Base-by-base conservation (phyloP, 2,888 invertebrate genomes). In the Phalera bucephala region DNA sequence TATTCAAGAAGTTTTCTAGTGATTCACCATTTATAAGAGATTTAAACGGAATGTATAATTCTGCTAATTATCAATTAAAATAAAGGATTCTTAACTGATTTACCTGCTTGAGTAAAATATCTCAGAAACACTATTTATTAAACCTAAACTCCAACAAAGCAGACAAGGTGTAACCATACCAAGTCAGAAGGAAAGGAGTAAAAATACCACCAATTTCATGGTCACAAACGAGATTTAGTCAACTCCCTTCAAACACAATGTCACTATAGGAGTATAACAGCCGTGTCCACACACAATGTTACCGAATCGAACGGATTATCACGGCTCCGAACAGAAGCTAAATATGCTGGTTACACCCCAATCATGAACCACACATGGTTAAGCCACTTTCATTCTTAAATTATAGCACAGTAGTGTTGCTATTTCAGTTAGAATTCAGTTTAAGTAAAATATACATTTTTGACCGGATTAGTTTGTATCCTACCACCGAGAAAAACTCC, bases 251-350 rank as follows among this genome's bases (percentile, higher is more conserved):
- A 26, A 52, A 43, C 26, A 41, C 36, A 45, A 48, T 33, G 15
- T 31, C 41, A 35, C 45, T 49, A 50, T 52, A 48, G 53, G 52
- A 43, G 36, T 15, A 33, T 58, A 63, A 63, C 49, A 46, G 47
- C 57, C 64, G 57, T 54, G 52, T 49, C 68, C 52, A 42, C 33
- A 40, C 50, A 63, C 65, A 64, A 54, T 64, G 58, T 41, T 48
- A 36, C 57, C 70, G 43, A 39, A 40, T 53, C 66, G 44, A 52
- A 74, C 56, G 65, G 64, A 74, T 77, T 76, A 65, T 51, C 52
- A 63, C 64, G 59, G 61, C 52, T 54, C 32, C 44, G 40, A 45
- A 54, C 38, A 38, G 32, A 39, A 52, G 44, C 58, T 39, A 54
- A 63, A 62, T 46, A 54, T 43, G 17, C 35, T 33, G 17, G 11